phyloP scores from a whole-genome alignment of 2,888 invertebrate genomes.

The Mylabris sibirica region DNA sequence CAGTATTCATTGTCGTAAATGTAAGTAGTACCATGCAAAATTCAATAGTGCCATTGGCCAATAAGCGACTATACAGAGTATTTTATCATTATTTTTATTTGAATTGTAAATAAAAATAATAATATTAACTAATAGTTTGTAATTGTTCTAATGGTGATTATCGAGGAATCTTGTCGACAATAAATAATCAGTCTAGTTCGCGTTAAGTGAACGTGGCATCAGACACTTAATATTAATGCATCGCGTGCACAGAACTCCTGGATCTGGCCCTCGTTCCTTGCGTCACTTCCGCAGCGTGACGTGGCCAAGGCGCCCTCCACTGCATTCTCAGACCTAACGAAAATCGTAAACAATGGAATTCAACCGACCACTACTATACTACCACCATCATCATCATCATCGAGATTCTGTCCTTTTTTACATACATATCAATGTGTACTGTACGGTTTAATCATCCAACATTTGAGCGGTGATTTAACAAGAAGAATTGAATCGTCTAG shows the following conservation, averaged over 20 bases:
- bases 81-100: background rate
- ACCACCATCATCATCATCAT: constrained; percentile 18
- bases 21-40: constrained; percentile 32
- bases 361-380: constrained; percentile 19
- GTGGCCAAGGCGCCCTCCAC: constrained; percentile 24
- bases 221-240: constrained; percentile 47
- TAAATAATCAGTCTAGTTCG: constrained; percentile 41
- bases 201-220: constrained; percentile 45
- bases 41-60: constrained; percentile 35
- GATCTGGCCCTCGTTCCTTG: constrained; percentile 45
- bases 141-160: background rate
- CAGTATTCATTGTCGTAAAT: constrained; percentile 45
- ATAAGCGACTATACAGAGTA: background rate
- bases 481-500: constrained; percentile 26
- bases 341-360: constrained; percentile 14
- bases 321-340: constrained; percentile 8
- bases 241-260: constrained; percentile 45
- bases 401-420: background rate
- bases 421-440: constrained; percentile 23
- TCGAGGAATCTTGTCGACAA: constrained; percentile 21
- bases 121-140: background rate
- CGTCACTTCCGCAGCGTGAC: constrained; percentile 41
- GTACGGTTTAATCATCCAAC: constrained; percentile 33
- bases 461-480: constrained; percentile 30
- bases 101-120: background rate